phyloP scores from a whole-genome alignment of 2,797 vertebrate species.

The Anas flavirostris region DNA sequence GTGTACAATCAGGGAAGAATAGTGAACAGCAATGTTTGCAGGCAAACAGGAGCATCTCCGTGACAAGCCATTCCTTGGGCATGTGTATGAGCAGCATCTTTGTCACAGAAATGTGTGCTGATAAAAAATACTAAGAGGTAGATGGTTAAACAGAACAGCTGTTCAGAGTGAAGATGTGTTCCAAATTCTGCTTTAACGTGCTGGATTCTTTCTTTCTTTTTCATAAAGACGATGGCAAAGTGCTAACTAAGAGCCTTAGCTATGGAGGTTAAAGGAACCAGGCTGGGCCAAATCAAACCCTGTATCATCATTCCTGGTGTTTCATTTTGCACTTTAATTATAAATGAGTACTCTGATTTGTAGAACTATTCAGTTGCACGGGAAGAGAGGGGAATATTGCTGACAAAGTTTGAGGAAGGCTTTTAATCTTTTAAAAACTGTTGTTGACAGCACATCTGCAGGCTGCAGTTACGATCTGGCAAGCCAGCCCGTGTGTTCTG shows the following conservation, averaged over 20 bases:
- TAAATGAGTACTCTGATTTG: not conserved
- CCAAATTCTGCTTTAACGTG: not conserved
- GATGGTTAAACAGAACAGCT: conserved; percentile 6
- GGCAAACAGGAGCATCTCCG: not conserved
- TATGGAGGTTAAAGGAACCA: not conserved
- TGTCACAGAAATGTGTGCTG: not conserved
- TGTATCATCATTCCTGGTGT: not conserved
- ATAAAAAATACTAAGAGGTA: not conserved
- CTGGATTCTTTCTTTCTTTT: conserved; percentile 4
- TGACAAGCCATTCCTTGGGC: not conserved
- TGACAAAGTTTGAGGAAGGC: not conserved
- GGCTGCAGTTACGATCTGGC: not conserved
- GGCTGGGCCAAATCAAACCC: not conserved
- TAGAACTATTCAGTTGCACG: not conserved
- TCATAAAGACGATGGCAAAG: not conserved
- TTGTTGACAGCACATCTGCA: not conserved
- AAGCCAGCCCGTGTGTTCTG: not conserved
- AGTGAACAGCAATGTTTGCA: not conserved
- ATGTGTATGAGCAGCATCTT: not conserved
- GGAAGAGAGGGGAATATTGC: not conserved
- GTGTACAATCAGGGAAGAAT: not conserved
- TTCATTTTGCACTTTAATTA: not conserved
- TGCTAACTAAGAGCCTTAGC: not conserved
- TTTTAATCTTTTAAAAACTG: not conserved
- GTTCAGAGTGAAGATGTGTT: not conserved